These are phyloP conservation scores for Agrotis exclamationis DNA, from an alignment of 2,888 invertebrate genomes.

Conservation along the genomic window DNA sequence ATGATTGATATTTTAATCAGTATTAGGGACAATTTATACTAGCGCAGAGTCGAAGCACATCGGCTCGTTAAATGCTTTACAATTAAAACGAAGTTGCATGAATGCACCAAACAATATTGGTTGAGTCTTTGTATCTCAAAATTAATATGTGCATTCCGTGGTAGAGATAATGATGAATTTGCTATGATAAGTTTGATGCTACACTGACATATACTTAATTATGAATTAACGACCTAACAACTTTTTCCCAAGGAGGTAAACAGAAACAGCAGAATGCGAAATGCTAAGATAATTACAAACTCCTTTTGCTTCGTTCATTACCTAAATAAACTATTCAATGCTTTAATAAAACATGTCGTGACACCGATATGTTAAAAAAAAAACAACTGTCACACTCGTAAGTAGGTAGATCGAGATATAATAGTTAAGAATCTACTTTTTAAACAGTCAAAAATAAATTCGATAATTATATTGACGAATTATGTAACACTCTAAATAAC, in stretches of 20 bases:
- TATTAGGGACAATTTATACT: too few species aligned
- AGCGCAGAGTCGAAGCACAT: too few species aligned
- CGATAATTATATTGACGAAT: slow-evolving; percentile 47
- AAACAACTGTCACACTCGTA: slow-evolving; percentile 12
- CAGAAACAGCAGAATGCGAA: background rate
- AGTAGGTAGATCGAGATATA: slow-evolving; percentile 9
- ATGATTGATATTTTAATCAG: background rate
- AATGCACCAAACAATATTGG: too few species aligned
- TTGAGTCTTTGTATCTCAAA: too few species aligned
- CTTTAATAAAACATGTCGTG: slow-evolving; percentile 20
- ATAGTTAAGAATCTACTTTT: slow-evolving; percentile 31
- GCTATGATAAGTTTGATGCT: too few species aligned
- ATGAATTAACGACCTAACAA: too few species aligned
- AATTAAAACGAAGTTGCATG: too few species aligned
- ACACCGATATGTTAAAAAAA: slow-evolving; percentile 29
- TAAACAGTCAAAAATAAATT: slow-evolving; percentile 27
- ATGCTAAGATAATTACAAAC: background rate
- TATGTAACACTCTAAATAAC: slow-evolving; percentile 34
- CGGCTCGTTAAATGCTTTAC: too few species aligned
- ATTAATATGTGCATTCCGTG: too few species aligned
- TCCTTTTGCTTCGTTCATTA: background rate
- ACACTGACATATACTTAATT: too few species aligned
- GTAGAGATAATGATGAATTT: too few species aligned
- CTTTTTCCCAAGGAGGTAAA: background rate
- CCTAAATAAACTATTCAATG: slow-evolving; percentile 12